Percentiles rank a stretch among this genome's conserved stretches.
Evolutionary conservation across 2,797 vertebrate species (phyloP).

Genomic region (Lophius americanus): DNA sequence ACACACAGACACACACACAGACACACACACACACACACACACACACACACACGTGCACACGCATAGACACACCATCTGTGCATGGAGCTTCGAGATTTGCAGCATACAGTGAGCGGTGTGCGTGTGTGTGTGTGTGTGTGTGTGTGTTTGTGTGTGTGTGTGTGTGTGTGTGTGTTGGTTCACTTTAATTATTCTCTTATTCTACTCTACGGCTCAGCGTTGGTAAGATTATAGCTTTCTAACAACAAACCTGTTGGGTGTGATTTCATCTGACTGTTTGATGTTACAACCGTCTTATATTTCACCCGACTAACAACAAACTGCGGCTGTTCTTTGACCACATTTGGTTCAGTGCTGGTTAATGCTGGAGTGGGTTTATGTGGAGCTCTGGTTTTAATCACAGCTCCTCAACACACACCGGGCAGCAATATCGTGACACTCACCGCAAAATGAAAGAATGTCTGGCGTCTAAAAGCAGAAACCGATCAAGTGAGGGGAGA

Average conservation of each 20-base stretch:
- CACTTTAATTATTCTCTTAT: conserved; percentile 61
- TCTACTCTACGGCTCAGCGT: conserved; percentile 46
- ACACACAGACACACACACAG: conserved; percentile 26
- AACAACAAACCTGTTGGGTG: conserved; percentile 26
- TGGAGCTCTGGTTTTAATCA: conserved; percentile 2
- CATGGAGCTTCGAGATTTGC: conserved; percentile 56
- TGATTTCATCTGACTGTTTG: conserved; percentile 33
- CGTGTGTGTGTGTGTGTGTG: too few species aligned
- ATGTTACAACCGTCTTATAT: conserved; percentile 26
- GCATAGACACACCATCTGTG: conserved; percentile 57
- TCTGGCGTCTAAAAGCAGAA: conserved; percentile 38
- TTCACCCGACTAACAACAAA: conserved; percentile 41
- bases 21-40: conserved; percentile 31
- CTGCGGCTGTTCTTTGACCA: conserved; percentile 16
- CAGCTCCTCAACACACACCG: conserved; percentile 1
- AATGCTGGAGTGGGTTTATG: conserved; percentile 39
- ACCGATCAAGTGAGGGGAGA: conserved; percentile 13
- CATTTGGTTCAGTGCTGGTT: conserved; percentile 32
- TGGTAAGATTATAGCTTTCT: conserved; percentile 32
- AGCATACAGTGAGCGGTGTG: conserved; percentile 25
- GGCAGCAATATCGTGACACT: conserved; percentile 36
- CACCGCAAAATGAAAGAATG: conserved; percentile 41
- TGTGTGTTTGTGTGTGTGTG: too few species aligned
- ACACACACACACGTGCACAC: conserved; percentile 7
- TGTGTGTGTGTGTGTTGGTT: conserved; percentile 29